Base-by-base conservation (phyloP, 2,113 vertebrate genomes). In the Pycnonotus jocosus region DNA sequence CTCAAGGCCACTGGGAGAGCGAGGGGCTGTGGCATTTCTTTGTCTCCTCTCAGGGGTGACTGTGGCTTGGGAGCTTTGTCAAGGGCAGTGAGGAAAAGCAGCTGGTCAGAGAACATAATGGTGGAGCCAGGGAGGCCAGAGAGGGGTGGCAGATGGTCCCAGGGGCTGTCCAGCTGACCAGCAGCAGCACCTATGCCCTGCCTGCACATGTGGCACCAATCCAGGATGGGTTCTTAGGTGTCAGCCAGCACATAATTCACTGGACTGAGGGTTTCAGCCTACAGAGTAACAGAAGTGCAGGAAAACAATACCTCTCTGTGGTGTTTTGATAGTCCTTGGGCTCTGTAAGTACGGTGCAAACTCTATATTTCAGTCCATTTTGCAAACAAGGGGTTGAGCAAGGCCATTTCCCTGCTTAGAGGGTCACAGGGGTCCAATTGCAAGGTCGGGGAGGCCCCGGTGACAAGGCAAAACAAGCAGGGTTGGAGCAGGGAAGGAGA, bases 131-230 rank as follows among this genome's bases (percentile, higher is more conserved):
- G 24, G 86, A 96, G 88, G 90, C 80, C 72, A 92, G 16, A 74
- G 53, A 78, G 90, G 40, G 76, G 69, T 72, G 80, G 64, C 95
- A 96, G 93, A 94, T 96, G 93, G 93, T 71, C 88, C 86, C 64
- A 92, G 90, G 87, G 94, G 71, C 92, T 6, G 3, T 23, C 62
- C 85, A 96, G 93, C 86, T 97, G 95, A 93, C 94, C 94, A 96
- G 20, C 51, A 84, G 85, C 88, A 88, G 90, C 92, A 96, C 92
- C 88, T 92, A 68, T 93, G 93, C 80, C 95, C 95, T 79, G 86
- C 1, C 2, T 72, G 83, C 94, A 95, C 42, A 95, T 93, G 93
- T 92, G 91, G 61, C 70, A 83, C 77, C 83, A 71, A 38, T 12
- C 77, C 89, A 76, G n/a, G 10, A 56, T 0, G 65, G 72, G 72